Conservation (phyloP, 2,113 vertebrate genomes). For the Hippopotamus amphibius region DNA sequence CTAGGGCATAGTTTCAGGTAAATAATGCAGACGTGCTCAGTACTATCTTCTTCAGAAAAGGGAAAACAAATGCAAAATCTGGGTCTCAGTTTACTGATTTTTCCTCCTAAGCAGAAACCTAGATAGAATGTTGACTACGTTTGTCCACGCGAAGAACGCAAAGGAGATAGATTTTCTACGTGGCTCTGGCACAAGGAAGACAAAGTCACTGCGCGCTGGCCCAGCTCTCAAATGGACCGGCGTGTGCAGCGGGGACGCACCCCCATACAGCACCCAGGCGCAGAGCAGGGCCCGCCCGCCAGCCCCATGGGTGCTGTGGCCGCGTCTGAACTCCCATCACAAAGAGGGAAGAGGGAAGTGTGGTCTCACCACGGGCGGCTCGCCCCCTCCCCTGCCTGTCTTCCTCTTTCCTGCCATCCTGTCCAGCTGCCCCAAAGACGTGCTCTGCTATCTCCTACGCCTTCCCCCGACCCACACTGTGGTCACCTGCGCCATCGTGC, state of each 20-base stretch:
- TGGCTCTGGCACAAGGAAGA: fast-evolving
- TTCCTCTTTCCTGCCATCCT: neutral
- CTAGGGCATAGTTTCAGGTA: neutral
- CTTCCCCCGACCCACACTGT: no score
- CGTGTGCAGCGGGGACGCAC: fast-evolving
- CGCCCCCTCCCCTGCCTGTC: no score
- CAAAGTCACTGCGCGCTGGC: neutral
- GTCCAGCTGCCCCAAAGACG: neutral
- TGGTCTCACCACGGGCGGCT: fast-evolving
- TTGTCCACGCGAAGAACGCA: neutral
- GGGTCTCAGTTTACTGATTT: neutral
- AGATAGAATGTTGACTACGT: neutral
- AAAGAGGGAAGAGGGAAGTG: neutral
- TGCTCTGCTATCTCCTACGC: neutral
- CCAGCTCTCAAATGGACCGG: neutral
- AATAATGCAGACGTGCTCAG: neutral
- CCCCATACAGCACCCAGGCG: fast-evolving
- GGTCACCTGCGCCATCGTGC: fast-evolving
- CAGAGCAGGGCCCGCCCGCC: neutral
- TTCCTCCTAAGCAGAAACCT: neutral
- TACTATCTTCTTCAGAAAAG: neutral
- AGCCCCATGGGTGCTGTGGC: fast-evolving
- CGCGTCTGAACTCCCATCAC: fast-evolving
- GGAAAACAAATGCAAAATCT: neutral
- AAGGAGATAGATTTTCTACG: neutral